Evolutionary conservation across 2,113 vertebrate species (phyloP).

Genomic region (Amphiprion ocellaris): DNA sequence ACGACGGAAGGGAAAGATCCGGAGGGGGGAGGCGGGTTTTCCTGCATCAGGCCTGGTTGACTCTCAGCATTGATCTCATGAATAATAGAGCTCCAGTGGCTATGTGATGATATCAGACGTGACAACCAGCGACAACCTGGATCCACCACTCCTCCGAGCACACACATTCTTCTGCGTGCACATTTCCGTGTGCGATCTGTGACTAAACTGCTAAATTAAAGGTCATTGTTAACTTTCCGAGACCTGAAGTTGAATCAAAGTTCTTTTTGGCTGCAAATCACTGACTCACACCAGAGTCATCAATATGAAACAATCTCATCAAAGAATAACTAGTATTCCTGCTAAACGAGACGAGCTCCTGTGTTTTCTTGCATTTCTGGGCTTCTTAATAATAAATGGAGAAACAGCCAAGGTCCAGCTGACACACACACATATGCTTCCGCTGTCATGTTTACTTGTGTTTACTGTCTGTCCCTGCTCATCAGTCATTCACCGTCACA

Average conservation of each 20-base stretch:
- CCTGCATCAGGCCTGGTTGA: conserved; percentile 64
- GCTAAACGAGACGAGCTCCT: conserved; percentile 64
- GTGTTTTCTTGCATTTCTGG: conserved; percentile 59
- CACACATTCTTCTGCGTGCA: conserved; percentile 17
- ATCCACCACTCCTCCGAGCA: conserved; percentile 37
- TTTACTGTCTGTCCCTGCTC: conserved; percentile 58
- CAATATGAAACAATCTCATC: conserved; percentile 76
- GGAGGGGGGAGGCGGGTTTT: conserved; percentile 35
- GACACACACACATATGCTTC: conserved; percentile 37
- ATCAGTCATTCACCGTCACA: conserved; percentile 82
- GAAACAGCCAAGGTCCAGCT: conserved; percentile 46
- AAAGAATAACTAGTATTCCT: conserved; percentile 64
- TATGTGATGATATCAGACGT: conserved; percentile 71
- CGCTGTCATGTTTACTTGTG: conserved; percentile 62
- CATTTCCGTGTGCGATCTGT: conserved; percentile 24
- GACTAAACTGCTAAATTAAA: conserved; percentile 47
- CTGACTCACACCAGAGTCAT: conserved; percentile 72
- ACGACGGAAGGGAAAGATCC: conserved; percentile 20
- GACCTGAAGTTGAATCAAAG: conserved; percentile 49
- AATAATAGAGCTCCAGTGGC: conserved; percentile 73
- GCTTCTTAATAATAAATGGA: conserved; percentile 73
- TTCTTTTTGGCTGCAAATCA: conserved; percentile 72
- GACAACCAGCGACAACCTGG: conserved; percentile 61
- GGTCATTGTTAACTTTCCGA: conserved; percentile 43
- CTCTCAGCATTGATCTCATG: conserved; percentile 78